phyloP scores from a whole-genome alignment of 1,140 invertebrate genomes.

The Drosophila miranda region DNA sequence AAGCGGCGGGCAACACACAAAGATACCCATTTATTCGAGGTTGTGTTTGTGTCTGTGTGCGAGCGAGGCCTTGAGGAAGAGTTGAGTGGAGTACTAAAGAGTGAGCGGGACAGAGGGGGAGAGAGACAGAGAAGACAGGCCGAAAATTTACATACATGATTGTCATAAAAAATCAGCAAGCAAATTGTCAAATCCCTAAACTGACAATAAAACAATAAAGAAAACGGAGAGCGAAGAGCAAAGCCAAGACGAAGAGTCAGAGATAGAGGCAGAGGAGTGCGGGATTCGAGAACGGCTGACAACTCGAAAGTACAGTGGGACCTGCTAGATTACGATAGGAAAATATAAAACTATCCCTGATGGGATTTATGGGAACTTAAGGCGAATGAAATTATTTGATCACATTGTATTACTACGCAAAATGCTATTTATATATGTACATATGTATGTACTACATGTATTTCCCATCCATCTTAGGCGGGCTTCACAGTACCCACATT shows the following conservation, averaged over 20 bases:
- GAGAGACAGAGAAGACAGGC: slow-evolving; percentile 20
- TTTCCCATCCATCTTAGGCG: not conserved
- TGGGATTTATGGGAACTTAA: no score
- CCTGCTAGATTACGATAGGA: no score
- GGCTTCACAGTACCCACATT: slow-evolving; percentile 5
- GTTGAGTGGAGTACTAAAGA: slow-evolving; percentile 41
- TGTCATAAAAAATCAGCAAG: slow-evolving; percentile 81
- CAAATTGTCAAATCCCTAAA: slow-evolving; percentile 80
- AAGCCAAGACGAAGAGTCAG: slow-evolving; percentile 11
- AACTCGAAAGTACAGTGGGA: no score
- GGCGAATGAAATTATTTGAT: no score
- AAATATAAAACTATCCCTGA: no score
- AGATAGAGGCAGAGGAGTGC: not conserved
- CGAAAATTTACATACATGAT: slow-evolving; percentile 76
- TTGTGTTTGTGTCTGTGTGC: slow-evolving; percentile 1
- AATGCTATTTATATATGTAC: no score
- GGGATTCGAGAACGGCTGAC: not conserved
- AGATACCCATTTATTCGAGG: slow-evolving; percentile 13
- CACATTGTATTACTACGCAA: no score
- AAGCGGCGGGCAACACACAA: slow-evolving; percentile 11
- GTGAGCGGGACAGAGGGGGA: slow-evolving; percentile 2
- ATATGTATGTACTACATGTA: not conserved
- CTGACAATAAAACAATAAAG: slow-evolving; percentile 81
- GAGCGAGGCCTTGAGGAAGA: slow-evolving; percentile 64
- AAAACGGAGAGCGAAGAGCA: slow-evolving; percentile 55